phyloP scores from a whole-genome alignment of 2,888 invertebrate genomes.

The Melinaea marsaeus region DNA sequence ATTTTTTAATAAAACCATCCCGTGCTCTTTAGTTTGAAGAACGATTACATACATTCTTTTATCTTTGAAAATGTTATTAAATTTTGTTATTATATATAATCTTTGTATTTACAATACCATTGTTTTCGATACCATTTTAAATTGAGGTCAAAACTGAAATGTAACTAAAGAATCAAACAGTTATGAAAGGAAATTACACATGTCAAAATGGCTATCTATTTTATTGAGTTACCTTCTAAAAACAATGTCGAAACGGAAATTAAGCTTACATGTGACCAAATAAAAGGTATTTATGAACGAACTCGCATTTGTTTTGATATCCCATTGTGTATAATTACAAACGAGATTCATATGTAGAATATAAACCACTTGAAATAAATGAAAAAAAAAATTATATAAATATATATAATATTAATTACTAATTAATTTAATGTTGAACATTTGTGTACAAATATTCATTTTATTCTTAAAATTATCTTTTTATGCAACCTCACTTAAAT shows the following conservation, averaged over 20 bases:
- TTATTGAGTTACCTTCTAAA: conserved; percentile 68
- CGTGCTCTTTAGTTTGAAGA: not conserved
- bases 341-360: conserved; percentile 11
- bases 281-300: conserved; percentile 24
- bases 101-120: not conserved
- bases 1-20: conserved; percentile 35
- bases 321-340: conserved; percentile 5
- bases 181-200: conserved; percentile 72
- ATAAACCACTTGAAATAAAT: conserved; percentile 8
- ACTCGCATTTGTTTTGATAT: conserved; percentile 11
- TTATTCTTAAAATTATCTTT: not conserved
- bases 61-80: conserved; percentile 1
- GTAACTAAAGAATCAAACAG: conserved; percentile 63
- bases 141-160: conserved; percentile 6
- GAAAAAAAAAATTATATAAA: not conserved
- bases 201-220: conserved; percentile 60
- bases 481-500: not conserved
- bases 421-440: not conserved
- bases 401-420: not conserved
- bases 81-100: not conserved
- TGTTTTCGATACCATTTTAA: not conserved
- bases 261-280: conserved; percentile 41
- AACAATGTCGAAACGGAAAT: conserved; percentile 73
- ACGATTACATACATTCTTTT: not conserved
- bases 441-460: no score